Evolutionary conservation across 2,113 vertebrate species (phyloP).

Genomic region (Polypterus bichir): DNA sequence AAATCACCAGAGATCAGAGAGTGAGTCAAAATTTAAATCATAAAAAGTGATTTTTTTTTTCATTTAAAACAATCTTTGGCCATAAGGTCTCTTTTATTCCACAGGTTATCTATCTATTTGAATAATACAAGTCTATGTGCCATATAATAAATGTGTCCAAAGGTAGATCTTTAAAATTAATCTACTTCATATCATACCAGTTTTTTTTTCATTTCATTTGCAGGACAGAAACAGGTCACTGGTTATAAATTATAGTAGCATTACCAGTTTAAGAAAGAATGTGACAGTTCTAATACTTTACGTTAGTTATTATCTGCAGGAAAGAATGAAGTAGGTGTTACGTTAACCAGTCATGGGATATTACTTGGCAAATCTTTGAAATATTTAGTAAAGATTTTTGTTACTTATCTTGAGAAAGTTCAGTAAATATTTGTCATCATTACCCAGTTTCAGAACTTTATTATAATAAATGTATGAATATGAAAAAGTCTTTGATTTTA

Average conservation of each 20-base stretch:
- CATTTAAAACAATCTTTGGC: no score
- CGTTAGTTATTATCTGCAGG: constrained; percentile 63
- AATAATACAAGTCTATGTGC: constrained; percentile 32
- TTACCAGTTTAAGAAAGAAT: constrained; percentile 51
- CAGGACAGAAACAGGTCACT: constrained; percentile 51
- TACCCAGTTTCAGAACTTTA: constrained; percentile 11
- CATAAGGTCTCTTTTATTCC: neutral
- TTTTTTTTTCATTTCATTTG: constrained; percentile 52
- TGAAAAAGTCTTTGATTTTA: no score
- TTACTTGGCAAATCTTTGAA: constrained; percentile 24
- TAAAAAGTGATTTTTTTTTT: no score
- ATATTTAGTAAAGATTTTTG: constrained; percentile 25
- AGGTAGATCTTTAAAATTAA: constrained; percentile 44
- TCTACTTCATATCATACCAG: constrained; percentile 54
- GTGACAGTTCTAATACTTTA: constrained; percentile 60
- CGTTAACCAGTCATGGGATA: constrained; percentile 17
- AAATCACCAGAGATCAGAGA: no score
- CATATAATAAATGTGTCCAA: constrained; percentile 34
- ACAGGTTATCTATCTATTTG: neutral
- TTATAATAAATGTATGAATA: no score
- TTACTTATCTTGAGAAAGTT: constrained; percentile 15
- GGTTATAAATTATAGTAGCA: constrained; percentile 51
- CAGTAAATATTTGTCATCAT: constrained; percentile 30
- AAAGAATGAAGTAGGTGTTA: constrained; percentile 41
- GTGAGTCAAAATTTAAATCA: no score